Base-by-base conservation (phyloP, 2,113 vertebrate genomes). In the Riparia riparia region DNA sequence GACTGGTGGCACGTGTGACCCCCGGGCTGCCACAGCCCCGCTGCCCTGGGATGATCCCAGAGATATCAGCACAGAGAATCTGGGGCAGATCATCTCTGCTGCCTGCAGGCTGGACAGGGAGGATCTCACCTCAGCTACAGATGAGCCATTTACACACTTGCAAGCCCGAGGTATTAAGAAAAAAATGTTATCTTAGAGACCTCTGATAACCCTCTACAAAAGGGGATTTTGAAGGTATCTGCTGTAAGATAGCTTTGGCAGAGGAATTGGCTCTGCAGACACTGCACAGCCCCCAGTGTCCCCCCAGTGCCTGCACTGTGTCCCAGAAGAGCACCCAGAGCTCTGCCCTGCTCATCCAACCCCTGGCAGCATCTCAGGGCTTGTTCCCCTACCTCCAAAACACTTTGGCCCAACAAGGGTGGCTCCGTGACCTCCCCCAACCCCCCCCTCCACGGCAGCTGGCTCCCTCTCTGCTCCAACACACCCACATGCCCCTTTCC, bases 401-500 rank as follows among this genome's bases (percentile, higher is more conserved):
- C 54, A 17, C 41, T 34, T 2, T 5, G 2, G 10, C 7, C 31
- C 39, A 1, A 0, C 34, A 61, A 70, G 25, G 29, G 42, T 1
- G 1, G 49, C 21, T 82, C 63, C 31, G 4, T 6, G 14, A 42
- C 10, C 16, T 24, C 11, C 12, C 11, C 12, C 19, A 76, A 1
- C 28, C 5, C 5, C 3, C 9, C 3, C 9, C 2, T 5, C 12
- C 3, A 8, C 0, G 2, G 39, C 56, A 81, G 50, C 31, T 60
- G 68, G 17, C 24, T 81, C 41, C 16, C 20, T 47, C 60, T 24
- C 45, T 25, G 66, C 41, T 73, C 54, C 69, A 54, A 16, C 3
- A 3, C n/a, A 47, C 10, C 34, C 3, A 0, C n/a, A 39, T 0
- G 0, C 4, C 19, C 53, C 29, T 74, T 71, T 53, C 61, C 71